Base-by-base conservation (phyloP, 2,113 vertebrate genomes). In the Cottus gobio region DNA sequence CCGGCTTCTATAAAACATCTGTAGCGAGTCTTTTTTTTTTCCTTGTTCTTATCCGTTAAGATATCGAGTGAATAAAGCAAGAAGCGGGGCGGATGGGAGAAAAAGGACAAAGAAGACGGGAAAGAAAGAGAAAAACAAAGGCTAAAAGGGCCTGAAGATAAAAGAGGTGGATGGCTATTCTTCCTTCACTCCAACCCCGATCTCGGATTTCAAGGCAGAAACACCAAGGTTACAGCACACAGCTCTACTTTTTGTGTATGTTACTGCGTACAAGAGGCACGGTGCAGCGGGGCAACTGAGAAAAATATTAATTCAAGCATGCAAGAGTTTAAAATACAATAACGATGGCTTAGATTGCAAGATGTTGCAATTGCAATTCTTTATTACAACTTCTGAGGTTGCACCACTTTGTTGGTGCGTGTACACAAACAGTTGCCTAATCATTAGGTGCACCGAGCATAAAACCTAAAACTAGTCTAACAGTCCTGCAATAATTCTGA, bases 1-100 rank as follows among this genome's bases (percentile, higher is more conserved):
- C 90, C 86, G 87, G 85, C 87, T 85, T 90, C 90, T 93, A 88
- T 91, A 50, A 86, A 84, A 39, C 50, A 28, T 81, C 67, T 69
- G 57, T 31, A 50, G 77, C 67, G 26, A 75, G 63, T 26, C 12
- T 28, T 10, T 54, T 56, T 60, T 34, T 50, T n/a, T 50, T 82
- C 36, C 10, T 16, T 57, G 89, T 88, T 76, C 69, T 71, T 36
- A 39, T 74, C 42, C 85, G 64, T 56, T 68, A 34, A 44, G 57
- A 54, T 64, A 70, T 64, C 44, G 10, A 52, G 58, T 15, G 71
- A 86, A 85, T 75, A 75, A 77, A 79, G 52, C 42, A 0, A 62
- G 69, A 84, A 85, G 52, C 64, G 75, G 64, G 73, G 77, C 46
- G 71, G 73, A 79, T 18, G 36, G 72, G 16, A 70, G 24, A 60